These are phyloP conservation scores for Melanotus villosus DNA, from an alignment of 2,888 invertebrate species.

Conservation along the genomic window DNA sequence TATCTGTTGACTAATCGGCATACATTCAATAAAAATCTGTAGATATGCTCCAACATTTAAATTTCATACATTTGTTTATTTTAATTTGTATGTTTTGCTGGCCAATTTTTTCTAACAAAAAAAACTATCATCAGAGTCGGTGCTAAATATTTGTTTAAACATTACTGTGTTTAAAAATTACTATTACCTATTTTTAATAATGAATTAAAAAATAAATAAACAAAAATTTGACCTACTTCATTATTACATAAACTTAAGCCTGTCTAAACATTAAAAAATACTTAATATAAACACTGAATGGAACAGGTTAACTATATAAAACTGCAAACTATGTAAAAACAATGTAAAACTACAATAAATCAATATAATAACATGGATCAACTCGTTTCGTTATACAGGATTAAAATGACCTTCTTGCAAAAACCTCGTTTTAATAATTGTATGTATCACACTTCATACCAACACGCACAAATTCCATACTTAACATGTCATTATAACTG, in stretches of 20 bases:
- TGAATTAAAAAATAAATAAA: slow-evolving; percentile 8
- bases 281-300: neutral
- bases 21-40: no score
- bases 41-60: no score
- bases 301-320: neutral
- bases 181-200: neutral
- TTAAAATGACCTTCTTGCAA: neutral
- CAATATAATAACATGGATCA: neutral
- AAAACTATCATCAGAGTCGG: no score
- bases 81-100: no score
- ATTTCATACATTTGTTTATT: no score
- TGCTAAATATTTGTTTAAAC: no score
- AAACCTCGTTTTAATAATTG: neutral
- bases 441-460: neutral
- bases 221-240: neutral
- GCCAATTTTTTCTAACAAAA: no score
- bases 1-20: no score
- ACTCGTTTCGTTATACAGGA: neutral
- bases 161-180: no score
- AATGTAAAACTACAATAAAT: neutral
- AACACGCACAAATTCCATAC: neutral
- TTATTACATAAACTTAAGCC: neutral
- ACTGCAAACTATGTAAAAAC: neutral
- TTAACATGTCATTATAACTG: neutral
- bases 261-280: slow-evolving; percentile 2